These are phyloP conservation scores for Pangasianodon hypophthalmus DNA, from an alignment of 2,113 vertebrate genomes.

Conservation along the genomic window DNA sequence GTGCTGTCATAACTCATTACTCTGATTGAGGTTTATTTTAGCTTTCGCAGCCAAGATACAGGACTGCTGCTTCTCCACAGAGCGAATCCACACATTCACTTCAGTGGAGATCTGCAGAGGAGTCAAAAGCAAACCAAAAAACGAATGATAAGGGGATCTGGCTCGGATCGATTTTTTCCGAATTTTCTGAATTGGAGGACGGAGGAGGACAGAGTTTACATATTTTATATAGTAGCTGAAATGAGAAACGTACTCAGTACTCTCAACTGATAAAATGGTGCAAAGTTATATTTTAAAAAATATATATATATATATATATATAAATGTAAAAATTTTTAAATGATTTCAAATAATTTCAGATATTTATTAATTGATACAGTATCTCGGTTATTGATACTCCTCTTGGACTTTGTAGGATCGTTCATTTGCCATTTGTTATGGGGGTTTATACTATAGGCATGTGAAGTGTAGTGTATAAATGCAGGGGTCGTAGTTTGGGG, in stretches of 20 bases:
- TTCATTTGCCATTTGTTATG: not conserved
- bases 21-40: not conserved
- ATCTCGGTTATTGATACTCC: too few relatives aligned
- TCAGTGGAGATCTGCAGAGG: not conserved
- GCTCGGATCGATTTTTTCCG: not conserved
- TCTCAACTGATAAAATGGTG: not conserved
- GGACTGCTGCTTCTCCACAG: not conserved
- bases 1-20: not conserved
- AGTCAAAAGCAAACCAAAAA: not conserved
- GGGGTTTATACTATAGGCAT: not conserved
- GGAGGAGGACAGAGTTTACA: not conserved
- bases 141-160: not conserved
- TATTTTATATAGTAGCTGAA: not conserved
- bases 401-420: too few relatives aligned
- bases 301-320: too few relatives aligned
- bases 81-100: not conserved
- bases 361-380: too few relatives aligned
- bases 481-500: too few relatives aligned
- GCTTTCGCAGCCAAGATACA: not conserved
- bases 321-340: too few relatives aligned
- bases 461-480: not conserved
- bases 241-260: not conserved
- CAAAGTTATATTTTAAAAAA: too few relatives aligned
- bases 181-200: not conserved
- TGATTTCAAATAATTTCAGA: not conserved